Evolutionary conservation across 2,888 invertebrate species (phyloP), one percentile per base, ranked within the genome.

Genomic region (Melanchra persicariae): DNA sequence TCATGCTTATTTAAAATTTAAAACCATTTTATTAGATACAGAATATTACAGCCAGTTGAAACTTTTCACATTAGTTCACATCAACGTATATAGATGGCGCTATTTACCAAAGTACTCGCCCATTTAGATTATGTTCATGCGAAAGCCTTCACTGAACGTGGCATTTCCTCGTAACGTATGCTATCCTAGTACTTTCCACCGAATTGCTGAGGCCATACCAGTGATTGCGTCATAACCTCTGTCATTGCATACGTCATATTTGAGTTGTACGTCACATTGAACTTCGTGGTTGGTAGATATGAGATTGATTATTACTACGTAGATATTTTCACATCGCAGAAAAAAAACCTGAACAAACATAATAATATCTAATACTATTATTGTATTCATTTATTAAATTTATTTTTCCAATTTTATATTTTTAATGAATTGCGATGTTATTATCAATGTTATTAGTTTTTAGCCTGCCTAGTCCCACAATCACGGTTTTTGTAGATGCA

Each of bases 131-230:
- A n/a, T n/a, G n/a, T n/a, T n/a, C n/a, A n/a, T n/a, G n/a, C 30
- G 37, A 40, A 40, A 51, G 15, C 15, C 7, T 19, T 17, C n/a
- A 30, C 22, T 63, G 37, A n/a, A 52, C 1, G 12, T 24, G 19
- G 5, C 19, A 47, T 40, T 17, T 55, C 34, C 51, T 59, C 45
- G 7, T 8, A 45, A 45, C 10, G 45, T 45, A 45, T 45, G 19
- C 45, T 45, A 45, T 15, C 45, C 70, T 65, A 43, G 74, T 52
- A 72, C 37, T 51, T 72, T 79, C 37, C 58, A 43, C 49, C 52
- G 49, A 24, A 54, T 10, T 34, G 54, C 45, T 66, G 71, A 70
- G 74, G 57, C 69, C 45, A 45, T 8, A 45, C 45, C 45, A 8
- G 7, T 1, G 34, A 34, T 34, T 34, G 7, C 34, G 19, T 7